Percentiles rank a stretch among this genome's conserved stretches.
Conservation (phyloP, 1,140 invertebrate genomes). For the Drosophila pectinifera region DNA sequence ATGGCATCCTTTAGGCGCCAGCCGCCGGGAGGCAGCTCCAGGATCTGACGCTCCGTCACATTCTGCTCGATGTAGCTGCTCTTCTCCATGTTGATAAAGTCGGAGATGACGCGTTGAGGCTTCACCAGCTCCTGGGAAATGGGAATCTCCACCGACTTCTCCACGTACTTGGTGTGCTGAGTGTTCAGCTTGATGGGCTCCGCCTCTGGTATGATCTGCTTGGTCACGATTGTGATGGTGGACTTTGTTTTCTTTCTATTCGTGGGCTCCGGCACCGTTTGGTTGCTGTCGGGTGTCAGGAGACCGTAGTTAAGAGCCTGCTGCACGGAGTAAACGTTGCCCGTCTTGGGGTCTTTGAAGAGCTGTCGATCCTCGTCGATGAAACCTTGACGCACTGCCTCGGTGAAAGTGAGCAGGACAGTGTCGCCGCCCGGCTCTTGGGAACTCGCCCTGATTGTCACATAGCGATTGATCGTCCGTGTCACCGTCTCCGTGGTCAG, state of each 20-base stretch:
- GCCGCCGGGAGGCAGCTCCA: constrained; percentile 92
- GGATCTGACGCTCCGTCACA: constrained; percentile 84
- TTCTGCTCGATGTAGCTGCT: constrained; percentile 73
- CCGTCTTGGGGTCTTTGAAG: constrained; percentile 92
- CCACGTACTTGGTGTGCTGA: constrained; percentile 76
- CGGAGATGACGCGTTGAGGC: constrained; percentile 84
- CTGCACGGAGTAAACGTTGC: constrained; percentile 91
- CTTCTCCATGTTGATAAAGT: constrained; percentile 85
- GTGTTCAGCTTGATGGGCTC: constrained; percentile 85
- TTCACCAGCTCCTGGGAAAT: constrained; percentile 78
- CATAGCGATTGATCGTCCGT: constrained; percentile 91
- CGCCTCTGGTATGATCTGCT: constrained; percentile 77
- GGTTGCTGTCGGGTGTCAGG: constrained; percentile 87
- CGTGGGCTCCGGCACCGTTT: constrained; percentile 64
- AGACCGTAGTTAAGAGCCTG: constrained; percentile 92
- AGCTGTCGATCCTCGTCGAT: constrained; percentile 92
- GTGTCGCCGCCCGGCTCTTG: constrained; percentile 87
- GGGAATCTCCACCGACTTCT: constrained; percentile 78
- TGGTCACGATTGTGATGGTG: constrained; percentile 84
- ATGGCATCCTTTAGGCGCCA: constrained; percentile 93
- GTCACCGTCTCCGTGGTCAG: constrained; percentile 94
- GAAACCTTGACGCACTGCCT: constrained; percentile 91
- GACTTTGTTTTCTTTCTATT: constrained; percentile 84
- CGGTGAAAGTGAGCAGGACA: constrained; percentile 90
- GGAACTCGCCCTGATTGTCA: constrained; percentile 87